phyloP scores from a whole-genome alignment of 2,797 vertebrate species.

The Epinephelus coioides region DNA sequence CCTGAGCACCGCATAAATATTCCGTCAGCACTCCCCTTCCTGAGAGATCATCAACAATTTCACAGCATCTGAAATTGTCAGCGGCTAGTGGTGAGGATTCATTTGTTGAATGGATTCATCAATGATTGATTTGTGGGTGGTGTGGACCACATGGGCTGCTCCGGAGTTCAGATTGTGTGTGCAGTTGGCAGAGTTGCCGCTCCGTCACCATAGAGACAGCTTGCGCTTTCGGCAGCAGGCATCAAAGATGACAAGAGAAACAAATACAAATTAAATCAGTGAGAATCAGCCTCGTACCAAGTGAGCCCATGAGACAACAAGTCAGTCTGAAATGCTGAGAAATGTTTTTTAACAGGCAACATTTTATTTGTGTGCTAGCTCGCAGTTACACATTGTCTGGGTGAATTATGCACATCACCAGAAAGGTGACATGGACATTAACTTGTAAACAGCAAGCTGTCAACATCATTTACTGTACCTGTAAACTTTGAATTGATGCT shows the following conservation, averaged over 20 bases:
- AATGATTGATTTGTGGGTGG: constrained; percentile 58
- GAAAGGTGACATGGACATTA: background rate
- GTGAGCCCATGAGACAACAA: constrained; percentile 40
- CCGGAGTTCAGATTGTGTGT: constrained; percentile 25
- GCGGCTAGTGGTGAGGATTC: constrained; percentile 27
- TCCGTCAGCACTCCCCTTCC: constrained; percentile 29
- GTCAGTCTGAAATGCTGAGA: constrained; percentile 15
- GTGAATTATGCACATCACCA: background rate
- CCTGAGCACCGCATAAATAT: constrained; percentile 49
- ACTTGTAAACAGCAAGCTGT: background rate
- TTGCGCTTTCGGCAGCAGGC: constrained; percentile 6
- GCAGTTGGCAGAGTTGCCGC: constrained; percentile 34
- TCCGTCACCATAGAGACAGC: constrained; percentile 54
- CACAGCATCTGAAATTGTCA: constrained; percentile 33
- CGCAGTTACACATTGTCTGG: background rate
- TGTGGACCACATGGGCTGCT: background rate
- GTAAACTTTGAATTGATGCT: background rate
- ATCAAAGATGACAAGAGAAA: constrained; percentile 54
- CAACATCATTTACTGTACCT: constrained; percentile 1
- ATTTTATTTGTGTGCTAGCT: constrained; percentile 2
- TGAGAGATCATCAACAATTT: constrained; percentile 48
- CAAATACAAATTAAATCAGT: constrained; percentile 64
- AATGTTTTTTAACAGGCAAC: constrained; percentile 4
- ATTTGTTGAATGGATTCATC: constrained; percentile 60
- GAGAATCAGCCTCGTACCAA: constrained; percentile 25